These are phyloP conservation scores for Drosophila sucinea DNA, from an alignment of 1,140 invertebrate species.

Conservation along the genomic window DNA sequence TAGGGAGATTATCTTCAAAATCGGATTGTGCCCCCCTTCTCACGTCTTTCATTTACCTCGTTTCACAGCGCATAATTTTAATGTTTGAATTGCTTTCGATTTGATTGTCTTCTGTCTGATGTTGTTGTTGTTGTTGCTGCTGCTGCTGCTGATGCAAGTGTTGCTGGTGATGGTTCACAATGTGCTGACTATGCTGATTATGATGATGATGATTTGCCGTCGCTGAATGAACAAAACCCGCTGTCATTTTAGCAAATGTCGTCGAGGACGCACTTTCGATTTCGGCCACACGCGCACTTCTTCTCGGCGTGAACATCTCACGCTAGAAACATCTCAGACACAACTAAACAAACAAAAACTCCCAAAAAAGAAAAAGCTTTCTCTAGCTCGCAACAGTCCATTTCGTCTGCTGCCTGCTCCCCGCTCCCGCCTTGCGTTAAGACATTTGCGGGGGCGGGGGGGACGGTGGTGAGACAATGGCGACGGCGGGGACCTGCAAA, in stretches of 20 bases:
- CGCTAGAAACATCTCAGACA: constrained; percentile 82
- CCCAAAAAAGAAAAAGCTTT: constrained; percentile 67
- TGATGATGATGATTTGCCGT: constrained; percentile 70
- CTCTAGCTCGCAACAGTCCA: constrained; percentile 15
- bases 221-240: constrained; percentile 78
- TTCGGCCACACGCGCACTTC: constrained; percentile 75
- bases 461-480: background rate
- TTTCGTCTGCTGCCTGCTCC: background rate
- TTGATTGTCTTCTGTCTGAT: constrained; percentile 49
- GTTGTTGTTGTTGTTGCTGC: constrained; percentile 23
- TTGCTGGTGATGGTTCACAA: constrained; percentile 3
- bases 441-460: constrained; percentile 14
- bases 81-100: constrained; percentile 54
- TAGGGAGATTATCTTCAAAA: background rate
- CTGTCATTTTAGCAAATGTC: constrained; percentile 70
- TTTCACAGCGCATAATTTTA: constrained; percentile 73
- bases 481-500: constrained; percentile 2
- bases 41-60: constrained; percentile 46
- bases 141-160: constrained; percentile 31
- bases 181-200: constrained; percentile 32
- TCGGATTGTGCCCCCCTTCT: no score
- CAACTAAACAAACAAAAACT: constrained; percentile 72
- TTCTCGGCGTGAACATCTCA: constrained; percentile 81
- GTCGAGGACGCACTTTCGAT: constrained; percentile 52
- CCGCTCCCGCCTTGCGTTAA: background rate